Conservation (phyloP, 2,888 invertebrate genomes). For the Drosophila kokeensis region DNA sequence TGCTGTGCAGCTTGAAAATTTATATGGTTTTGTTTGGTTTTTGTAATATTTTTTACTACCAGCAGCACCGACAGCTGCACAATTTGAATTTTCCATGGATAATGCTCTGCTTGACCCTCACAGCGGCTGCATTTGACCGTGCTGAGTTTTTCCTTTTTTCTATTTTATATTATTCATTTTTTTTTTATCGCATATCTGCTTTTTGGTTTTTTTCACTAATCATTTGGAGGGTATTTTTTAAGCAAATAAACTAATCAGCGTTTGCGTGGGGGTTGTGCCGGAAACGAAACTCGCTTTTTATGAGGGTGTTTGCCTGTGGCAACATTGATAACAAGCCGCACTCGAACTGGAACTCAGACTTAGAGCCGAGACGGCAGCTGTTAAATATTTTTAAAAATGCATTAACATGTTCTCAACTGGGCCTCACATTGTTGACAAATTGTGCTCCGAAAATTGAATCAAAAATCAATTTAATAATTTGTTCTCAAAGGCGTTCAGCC, state of each 20-base stretch:
- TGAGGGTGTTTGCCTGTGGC: conserved; percentile 58
- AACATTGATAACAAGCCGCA: conserved; percentile 29
- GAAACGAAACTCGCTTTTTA: conserved; percentile 57
- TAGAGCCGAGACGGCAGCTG: conserved; percentile 43
- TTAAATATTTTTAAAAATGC: conserved; percentile 12
- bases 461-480: conserved; percentile 71
- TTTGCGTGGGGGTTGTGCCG: conserved; percentile 64
- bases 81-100: conserved; percentile 61
- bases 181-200: conserved; percentile 51
- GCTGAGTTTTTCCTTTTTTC: conserved; percentile 43
- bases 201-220: conserved; percentile 40
- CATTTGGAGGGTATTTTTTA: conserved; percentile 69
- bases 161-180: conserved; percentile 23
- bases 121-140: conserved; percentile 64
- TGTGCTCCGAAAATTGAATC: conserved; percentile 56
- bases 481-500: conserved; percentile 67
- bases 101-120: conserved; percentile 70
- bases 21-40: conserved; percentile 14
- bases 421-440: conserved; percentile 71
- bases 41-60: conserved; percentile 45
- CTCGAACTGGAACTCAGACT: conserved; percentile 6
- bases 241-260: conserved; percentile 76
- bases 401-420: conserved; percentile 23
- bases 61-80: conserved; percentile 63
- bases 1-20: conserved; percentile 26